Percentiles rank a stretch among this genome's conserved stretches.
These are phyloP conservation scores for Phaedon cochleariae DNA, from an alignment of 2,888 invertebrate genomes.

Conservation along the genomic window DNA sequence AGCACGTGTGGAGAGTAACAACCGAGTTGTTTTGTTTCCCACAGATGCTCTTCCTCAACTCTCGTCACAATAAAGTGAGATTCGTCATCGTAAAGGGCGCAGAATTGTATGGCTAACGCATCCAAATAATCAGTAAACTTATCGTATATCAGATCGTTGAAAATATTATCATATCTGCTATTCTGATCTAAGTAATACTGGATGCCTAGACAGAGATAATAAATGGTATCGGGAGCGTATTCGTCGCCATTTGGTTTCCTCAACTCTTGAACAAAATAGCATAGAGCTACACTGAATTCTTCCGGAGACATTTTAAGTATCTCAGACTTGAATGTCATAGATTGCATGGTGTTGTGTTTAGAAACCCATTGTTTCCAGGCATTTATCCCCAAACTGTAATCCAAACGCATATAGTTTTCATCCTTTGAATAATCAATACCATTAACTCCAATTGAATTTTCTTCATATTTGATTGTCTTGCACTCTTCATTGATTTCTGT, in stretches of 20 bases:
- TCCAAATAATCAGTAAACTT: constrained; percentile 85
- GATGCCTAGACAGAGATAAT: constrained; percentile 87
- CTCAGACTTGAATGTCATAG: constrained; percentile 72
- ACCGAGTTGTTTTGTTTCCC: constrained; percentile 91
- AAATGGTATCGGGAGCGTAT: constrained; percentile 89
- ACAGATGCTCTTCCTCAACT: constrained; percentile 90
- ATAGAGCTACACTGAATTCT: constrained; percentile 83
- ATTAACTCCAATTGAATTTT: constrained; percentile 54
- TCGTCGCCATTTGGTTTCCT: constrained; percentile 85
- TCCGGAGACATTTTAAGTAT: constrained; percentile 84
- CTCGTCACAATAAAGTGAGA: constrained; percentile 85
- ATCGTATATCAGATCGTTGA: constrained; percentile 86
- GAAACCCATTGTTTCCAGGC: constrained; percentile 91
- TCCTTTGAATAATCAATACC: background rate
- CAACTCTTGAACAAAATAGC: constrained; percentile 86
- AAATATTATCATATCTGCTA: constrained; percentile 88
- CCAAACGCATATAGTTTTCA: constrained; percentile 21
- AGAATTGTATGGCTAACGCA: constrained; percentile 81
- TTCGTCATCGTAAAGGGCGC: constrained; percentile 73
- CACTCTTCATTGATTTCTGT: background rate
- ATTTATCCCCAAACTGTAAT: constrained; percentile 84
- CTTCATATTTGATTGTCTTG: constrained; percentile 66
- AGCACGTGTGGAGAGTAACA: constrained; percentile 90
- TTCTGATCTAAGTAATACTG: constrained; percentile 90
- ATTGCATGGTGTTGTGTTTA: constrained; percentile 72